These are phyloP conservation scores for Gymnosoma rotundatum DNA, from an alignment of 2,888 invertebrate species.

Conservation along the genomic window DNA sequence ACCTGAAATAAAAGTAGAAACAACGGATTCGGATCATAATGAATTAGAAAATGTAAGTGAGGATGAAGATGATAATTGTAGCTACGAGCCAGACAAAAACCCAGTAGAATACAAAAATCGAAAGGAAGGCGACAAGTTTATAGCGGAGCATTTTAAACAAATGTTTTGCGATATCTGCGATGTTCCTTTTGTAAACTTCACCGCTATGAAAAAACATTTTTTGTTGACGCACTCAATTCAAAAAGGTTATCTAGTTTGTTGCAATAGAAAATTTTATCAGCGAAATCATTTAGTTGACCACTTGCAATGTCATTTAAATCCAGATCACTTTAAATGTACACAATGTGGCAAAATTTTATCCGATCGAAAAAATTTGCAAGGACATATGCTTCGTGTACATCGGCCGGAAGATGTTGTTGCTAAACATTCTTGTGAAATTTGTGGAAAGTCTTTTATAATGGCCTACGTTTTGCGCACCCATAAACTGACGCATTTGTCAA, in stretches of 20 bases:
- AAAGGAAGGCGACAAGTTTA: constrained; percentile 75
- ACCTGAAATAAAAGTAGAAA: constrained; percentile 60
- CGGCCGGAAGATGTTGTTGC: constrained; percentile 76
- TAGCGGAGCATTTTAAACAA: constrained; percentile 75
- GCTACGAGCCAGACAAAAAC: constrained; percentile 72
- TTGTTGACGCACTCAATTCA: constrained; percentile 73
- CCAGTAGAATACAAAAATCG: constrained; percentile 74
- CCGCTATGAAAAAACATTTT: constrained; percentile 75
- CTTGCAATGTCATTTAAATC: constrained; percentile 77
- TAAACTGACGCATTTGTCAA: constrained; percentile 76
- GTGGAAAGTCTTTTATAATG: constrained; percentile 77
- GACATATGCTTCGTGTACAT: constrained; percentile 78
- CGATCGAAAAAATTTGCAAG: constrained; percentile 75
- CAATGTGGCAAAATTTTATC: constrained; percentile 74
- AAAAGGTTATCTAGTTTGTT: constrained; percentile 77
- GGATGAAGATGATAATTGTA: constrained; percentile 72
- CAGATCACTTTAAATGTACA: constrained; percentile 77
- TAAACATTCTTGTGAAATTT: constrained; percentile 77
- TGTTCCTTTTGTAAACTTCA: constrained; percentile 75
- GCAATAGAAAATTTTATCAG: constrained; percentile 76
- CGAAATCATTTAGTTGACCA: constrained; percentile 77
- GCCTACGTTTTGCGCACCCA: constrained; percentile 77
- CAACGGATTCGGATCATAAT: constrained; percentile 30
- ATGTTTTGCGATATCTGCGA: constrained; percentile 76
- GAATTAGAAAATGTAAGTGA: constrained; percentile 66